Conservation (phyloP, 30 jellyfish, hydroid and myxozoan genomes). For the Rhopilema esculentum region DNA sequence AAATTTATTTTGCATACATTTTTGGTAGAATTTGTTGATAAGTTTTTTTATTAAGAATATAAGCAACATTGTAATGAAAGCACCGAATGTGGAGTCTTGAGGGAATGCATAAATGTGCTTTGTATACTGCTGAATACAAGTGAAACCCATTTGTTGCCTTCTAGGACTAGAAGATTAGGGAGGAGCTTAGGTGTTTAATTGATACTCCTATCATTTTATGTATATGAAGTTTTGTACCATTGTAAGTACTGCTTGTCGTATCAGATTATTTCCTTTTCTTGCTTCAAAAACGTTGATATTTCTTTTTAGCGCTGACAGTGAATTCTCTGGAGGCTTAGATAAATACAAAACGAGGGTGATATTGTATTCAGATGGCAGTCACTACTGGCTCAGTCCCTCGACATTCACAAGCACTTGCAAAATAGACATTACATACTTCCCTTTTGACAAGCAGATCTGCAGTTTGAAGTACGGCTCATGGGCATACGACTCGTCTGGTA, state of each 20-base stretch:
- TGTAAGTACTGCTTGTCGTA: too few relatives aligned
- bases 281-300: background rate
- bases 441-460: constrained; percentile 91
- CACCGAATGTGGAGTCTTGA: background rate
- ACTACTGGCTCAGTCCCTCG: constrained; percentile 88
- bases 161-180: too few relatives aligned
- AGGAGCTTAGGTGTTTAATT: too few relatives aligned
- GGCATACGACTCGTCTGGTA: constrained; percentile 83
- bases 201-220: too few relatives aligned
- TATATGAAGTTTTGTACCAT: too few relatives aligned
- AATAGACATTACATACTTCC: constrained; percentile 88
- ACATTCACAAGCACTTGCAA: constrained; percentile 91
- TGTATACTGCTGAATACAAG: background rate
- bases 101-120: background rate
- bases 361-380: constrained; percentile 65
- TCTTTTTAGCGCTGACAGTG: constrained; percentile 78
- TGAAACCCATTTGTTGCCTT: background rate
- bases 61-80: too few relatives aligned
- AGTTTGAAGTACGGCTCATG: constrained; percentile 89
- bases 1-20: too few relatives aligned
- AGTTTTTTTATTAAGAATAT: too few relatives aligned
- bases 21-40: too few relatives aligned
- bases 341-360: constrained; percentile 84
- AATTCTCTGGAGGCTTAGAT: constrained; percentile 83
- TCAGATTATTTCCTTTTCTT: too few relatives aligned